A percentile compares a stretch with the other conserved stretches of the same genome.
Conservation (phyloP, 1,140 invertebrate genomes). For the Bombus breviceps region DNA sequence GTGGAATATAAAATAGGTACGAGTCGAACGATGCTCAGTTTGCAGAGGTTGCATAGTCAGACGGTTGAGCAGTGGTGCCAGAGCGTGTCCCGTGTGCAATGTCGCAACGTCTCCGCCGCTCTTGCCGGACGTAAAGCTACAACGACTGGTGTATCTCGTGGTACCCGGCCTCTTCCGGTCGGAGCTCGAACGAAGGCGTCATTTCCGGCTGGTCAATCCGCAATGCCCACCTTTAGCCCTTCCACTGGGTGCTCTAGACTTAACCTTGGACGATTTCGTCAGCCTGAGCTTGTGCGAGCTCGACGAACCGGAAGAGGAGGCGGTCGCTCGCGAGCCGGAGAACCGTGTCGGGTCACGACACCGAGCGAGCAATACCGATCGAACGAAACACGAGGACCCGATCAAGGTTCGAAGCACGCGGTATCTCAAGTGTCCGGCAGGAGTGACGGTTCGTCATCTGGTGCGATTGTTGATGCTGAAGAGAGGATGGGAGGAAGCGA, state of each 20-base stretch:
- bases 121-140: slow-evolving; percentile 86
- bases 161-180: slow-evolving; percentile 86
- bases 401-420: slow-evolving; percentile 43
- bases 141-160: slow-evolving; percentile 90
- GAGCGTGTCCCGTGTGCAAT: slow-evolving; percentile 76
- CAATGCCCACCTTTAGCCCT: slow-evolving; percentile 70
- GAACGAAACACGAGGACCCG: not conserved
- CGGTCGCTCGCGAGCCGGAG: slow-evolving; percentile 8
- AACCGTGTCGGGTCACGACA: slow-evolving; percentile 4
- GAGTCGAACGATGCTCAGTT: slow-evolving; percentile 83
- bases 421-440: slow-evolving; percentile 78
- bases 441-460: slow-evolving; percentile 77
- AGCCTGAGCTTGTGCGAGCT: slow-evolving; percentile 76
- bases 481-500: slow-evolving; percentile 76
- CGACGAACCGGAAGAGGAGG: slow-evolving; percentile 29
- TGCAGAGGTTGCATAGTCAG: slow-evolving; percentile 95
- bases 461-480: slow-evolving; percentile 77
- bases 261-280: slow-evolving; percentile 76
- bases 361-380: not conserved
- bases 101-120: slow-evolving; percentile 83
- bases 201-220: slow-evolving; percentile 74
- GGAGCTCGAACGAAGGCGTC: slow-evolving; percentile 75
- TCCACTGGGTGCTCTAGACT: slow-evolving; percentile 72
- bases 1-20: not conserved
- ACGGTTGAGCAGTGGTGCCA: slow-evolving; percentile 90